A percentile compares a stretch with the other conserved stretches of the same genome.
Conservation (phyloP, 2,113 vertebrate genomes). For the Enhydra lutris region DNA sequence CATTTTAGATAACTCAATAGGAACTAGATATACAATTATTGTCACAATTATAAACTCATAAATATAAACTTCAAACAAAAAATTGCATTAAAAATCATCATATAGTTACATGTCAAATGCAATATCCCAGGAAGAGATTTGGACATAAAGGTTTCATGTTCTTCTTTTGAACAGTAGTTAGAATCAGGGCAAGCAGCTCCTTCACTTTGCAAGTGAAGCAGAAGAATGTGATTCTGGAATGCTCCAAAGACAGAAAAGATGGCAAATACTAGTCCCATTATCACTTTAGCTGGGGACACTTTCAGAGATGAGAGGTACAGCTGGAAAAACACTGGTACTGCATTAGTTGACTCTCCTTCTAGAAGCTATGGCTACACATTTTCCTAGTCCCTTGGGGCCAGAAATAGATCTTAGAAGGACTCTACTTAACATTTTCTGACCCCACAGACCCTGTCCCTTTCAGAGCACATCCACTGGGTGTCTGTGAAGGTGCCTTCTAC, state of each 20-base stretch:
- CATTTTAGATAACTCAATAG: not conserved
- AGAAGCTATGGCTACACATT: not conserved
- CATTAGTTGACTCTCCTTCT: not conserved
- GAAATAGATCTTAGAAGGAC: not conserved
- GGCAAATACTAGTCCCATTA: not conserved
- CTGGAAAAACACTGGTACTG: not conserved
- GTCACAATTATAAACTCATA: not conserved
- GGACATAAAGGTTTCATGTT: not conserved
- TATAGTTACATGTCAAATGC: not conserved
- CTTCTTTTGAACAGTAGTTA: not conserved
- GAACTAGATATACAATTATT: not conserved
- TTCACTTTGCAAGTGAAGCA: not conserved
- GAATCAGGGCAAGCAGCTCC: not conserved
- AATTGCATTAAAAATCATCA: not conserved
- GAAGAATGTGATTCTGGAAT: not conserved
- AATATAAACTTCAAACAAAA: not conserved
- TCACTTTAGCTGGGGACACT: not conserved
- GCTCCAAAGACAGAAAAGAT: not conserved
- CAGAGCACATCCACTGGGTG: not conserved
- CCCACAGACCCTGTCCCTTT: not conserved
- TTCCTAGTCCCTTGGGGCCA: not conserved
- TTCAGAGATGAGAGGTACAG: not conserved
- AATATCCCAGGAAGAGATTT: not conserved
- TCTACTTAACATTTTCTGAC: not conserved
- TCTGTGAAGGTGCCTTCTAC: not conserved